phyloP scores from a whole-genome alignment of 2,888 invertebrate species.

The Acanthosepion lycidas region DNA sequence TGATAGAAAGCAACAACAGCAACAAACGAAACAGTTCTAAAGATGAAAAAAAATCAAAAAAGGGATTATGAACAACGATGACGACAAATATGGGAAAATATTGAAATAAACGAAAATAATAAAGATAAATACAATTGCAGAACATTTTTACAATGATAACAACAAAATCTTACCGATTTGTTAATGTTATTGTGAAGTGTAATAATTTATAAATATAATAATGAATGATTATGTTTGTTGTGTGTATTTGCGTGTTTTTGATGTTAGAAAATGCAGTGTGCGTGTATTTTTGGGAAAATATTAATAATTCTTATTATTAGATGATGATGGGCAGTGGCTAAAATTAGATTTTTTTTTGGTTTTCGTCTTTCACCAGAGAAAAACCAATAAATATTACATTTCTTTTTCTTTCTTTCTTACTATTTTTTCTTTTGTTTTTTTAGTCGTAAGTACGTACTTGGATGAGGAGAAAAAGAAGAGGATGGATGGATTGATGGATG shows the following conservation, averaged over 20 bases:
- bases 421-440: background rate
- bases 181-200: constrained; percentile 15
- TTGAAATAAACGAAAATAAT: background rate
- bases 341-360: background rate
- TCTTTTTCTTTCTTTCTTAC: background rate
- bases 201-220: background rate
- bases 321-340: too few relatives aligned
- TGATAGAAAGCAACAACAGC: too few relatives aligned
- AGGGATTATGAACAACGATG: background rate
- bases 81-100: background rate
- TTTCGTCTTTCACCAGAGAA: background rate
- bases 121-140: background rate
- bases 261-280: background rate
- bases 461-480: background rate
- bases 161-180: constrained; percentile 33
- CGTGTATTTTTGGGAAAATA: background rate
- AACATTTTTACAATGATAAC: constrained; percentile 21
- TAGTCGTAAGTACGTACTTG: background rate
- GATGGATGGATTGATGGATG: background rate
- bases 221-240: background rate
- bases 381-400: constrained; percentile 5
- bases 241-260: background rate
- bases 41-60: too few relatives aligned
- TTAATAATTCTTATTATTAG: too few relatives aligned
- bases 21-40: too few relatives aligned